Conservation (phyloP, 2,888 invertebrate species). For the Eledona agricola region DNA sequence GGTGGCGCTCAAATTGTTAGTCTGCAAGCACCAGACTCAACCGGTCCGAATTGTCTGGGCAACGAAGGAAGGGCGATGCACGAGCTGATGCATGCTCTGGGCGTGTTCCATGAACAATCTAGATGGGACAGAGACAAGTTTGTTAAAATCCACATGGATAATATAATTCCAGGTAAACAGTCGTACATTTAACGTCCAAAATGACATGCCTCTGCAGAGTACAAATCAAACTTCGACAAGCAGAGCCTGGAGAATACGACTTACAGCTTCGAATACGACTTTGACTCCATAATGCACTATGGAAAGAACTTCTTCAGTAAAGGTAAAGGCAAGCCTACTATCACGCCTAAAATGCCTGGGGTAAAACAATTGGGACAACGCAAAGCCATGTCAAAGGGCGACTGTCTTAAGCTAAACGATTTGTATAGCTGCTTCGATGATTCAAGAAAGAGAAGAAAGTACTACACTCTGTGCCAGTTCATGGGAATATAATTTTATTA, state of each 20-base stretch:
- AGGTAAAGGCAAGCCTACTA: constrained; percentile 69
- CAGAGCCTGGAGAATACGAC: constrained; percentile 72
- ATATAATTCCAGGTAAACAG: constrained; percentile 69
- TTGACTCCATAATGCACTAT: constrained; percentile 83
- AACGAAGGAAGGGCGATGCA: constrained; percentile 79
- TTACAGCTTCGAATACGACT: constrained; percentile 77
- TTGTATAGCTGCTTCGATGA: constrained; percentile 70
- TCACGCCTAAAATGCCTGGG: constrained; percentile 68
- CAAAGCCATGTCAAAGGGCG: constrained; percentile 70
- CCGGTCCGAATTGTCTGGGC: constrained; percentile 71
- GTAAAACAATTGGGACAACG: constrained; percentile 69
- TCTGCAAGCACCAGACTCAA: constrained; percentile 70
- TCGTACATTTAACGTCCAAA: constrained; percentile 1
- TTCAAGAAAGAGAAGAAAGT: constrained; percentile 63
- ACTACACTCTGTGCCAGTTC: constrained; percentile 66
- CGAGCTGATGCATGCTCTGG: constrained; percentile 82
- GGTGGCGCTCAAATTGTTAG: constrained; percentile 80
- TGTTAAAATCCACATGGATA: constrained; percentile 75
- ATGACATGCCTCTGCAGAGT: constrained; percentile 58
- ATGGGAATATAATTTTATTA: constrained; percentile 61
- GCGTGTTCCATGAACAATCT: constrained; percentile 84
- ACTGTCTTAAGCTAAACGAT: constrained; percentile 74
- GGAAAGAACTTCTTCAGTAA: constrained; percentile 73
- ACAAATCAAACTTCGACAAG: constrained; percentile 71
- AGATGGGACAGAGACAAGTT: constrained; percentile 76